Percentiles rank a stretch among this genome's conserved stretches.
These are phyloP conservation scores for Turritopsis dohrnii DNA, from an alignment of 30 jellyfish, hydroid and myxozoan genomes.

Conservation along the genomic window DNA sequence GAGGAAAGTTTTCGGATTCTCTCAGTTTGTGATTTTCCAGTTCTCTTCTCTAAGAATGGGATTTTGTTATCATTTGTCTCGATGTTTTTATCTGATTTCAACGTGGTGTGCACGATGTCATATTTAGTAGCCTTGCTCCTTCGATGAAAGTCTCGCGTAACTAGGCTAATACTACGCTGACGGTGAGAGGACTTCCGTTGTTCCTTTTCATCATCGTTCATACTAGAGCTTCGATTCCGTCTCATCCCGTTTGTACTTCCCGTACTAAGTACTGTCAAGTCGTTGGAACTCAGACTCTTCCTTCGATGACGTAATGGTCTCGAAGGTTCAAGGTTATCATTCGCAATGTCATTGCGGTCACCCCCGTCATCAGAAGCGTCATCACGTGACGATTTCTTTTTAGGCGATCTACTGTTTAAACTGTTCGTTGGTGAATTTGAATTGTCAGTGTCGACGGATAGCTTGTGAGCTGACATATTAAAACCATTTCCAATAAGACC, in stretches of 20 bases:
- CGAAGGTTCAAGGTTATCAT: background rate
- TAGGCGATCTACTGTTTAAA: background rate
- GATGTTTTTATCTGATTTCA: background rate
- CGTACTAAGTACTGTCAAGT: background rate
- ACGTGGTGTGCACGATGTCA: conserved; percentile 33
- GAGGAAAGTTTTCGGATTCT: conserved; percentile 5
- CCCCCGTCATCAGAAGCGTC: background rate
- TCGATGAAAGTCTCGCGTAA: background rate
- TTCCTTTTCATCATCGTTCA: background rate
- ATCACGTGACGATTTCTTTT: background rate
- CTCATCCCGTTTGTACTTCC: background rate
- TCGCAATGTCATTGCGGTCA: background rate
- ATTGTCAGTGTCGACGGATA: background rate
- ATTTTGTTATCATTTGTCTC: background rate
- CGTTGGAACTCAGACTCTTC: conserved; percentile 34
- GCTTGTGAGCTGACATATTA: background rate
- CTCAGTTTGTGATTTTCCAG: background rate
- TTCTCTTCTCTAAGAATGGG: background rate
- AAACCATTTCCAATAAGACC: background rate
- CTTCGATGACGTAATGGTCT: background rate
- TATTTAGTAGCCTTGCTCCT: conserved; percentile 15
- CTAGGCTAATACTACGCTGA: background rate
- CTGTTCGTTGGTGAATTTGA: conserved; percentile 4
- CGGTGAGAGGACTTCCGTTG: background rate
- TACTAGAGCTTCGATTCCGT: conserved; percentile 22